Percentiles rank a stretch among this genome's conserved stretches.
Evolutionary conservation across 1,140 invertebrate species (phyloP).

Genomic region (Asbolus verrucosus): DNA sequence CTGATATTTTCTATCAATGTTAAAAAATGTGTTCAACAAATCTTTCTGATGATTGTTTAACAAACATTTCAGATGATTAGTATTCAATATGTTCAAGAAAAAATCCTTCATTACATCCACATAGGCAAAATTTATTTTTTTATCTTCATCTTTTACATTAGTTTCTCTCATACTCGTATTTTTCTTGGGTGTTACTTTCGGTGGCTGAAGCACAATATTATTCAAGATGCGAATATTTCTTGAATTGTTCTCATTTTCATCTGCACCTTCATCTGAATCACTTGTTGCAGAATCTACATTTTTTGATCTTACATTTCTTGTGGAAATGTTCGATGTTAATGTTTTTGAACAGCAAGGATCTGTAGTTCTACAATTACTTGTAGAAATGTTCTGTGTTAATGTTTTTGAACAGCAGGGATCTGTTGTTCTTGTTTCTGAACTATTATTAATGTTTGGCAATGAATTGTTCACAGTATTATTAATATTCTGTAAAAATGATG

Average conservation of each 20-base stretch:
- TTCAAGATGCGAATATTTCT: too few relatives aligned
- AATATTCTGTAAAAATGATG: too few relatives aligned
- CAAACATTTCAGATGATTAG: neutral
- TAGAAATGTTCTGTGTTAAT: neutral
- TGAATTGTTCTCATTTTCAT: too few relatives aligned
- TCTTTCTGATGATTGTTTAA: neutral
- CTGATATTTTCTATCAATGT: conserved; percentile 5
- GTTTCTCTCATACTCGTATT: neutral
- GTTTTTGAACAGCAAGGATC: conserved; percentile 1
- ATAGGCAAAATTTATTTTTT: conserved; percentile 6
- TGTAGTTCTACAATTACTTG: neutral
- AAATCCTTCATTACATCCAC: conserved; percentile 8
- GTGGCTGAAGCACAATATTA: neutral
- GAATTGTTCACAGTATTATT: too few relatives aligned
- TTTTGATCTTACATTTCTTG: too few relatives aligned
- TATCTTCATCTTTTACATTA: too few relatives aligned
- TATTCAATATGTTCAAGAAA: neutral
- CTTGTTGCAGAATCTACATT: too few relatives aligned
- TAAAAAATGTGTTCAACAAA: conserved; percentile 23
- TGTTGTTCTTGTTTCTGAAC: neutral
- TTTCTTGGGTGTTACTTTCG: conserved; percentile 13
- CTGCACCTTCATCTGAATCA: too few relatives aligned
- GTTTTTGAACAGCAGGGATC: conserved; percentile 1
- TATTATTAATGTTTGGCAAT: too few relatives aligned
- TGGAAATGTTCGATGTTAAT: too few relatives aligned